Percentiles rank a stretch among this genome's conserved stretches.
Conservation (phyloP, 2,797 vertebrate genomes). For the Sebastes baramenuke region DNA sequence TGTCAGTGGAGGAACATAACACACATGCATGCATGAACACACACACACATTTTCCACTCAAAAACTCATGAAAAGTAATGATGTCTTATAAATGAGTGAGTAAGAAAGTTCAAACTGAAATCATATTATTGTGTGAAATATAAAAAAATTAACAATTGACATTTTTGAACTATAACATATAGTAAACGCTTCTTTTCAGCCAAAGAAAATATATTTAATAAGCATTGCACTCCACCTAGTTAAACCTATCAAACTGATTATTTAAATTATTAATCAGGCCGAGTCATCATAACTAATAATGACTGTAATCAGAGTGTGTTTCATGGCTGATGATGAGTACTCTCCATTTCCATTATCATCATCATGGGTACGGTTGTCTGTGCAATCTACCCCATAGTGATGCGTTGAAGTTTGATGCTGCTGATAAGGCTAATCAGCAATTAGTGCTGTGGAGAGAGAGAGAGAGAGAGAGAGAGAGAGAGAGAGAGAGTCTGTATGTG, state of each 20-base stretch:
- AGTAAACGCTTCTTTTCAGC: slow-evolving; percentile 1
- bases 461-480: background rate
- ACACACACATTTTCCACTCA: background rate
- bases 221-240: slow-evolving; percentile 14
- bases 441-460: slow-evolving; percentile 37
- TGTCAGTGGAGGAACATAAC: slow-evolving; percentile 43
- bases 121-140: background rate
- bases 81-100: background rate
- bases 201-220: slow-evolving; percentile 3
- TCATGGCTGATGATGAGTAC: slow-evolving; percentile 68
- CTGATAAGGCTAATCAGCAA: slow-evolving; percentile 66
- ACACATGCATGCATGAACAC: background rate
- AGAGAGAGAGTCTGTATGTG: background rate
- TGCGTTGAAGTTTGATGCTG: slow-evolving; percentile 51
- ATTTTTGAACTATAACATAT: background rate
- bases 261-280: slow-evolving; percentile 70
- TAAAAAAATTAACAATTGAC: no score
- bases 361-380: slow-evolving; percentile 63
- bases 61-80: background rate
- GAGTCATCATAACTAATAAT: slow-evolving; percentile 69
- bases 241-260: slow-evolving; percentile 57
- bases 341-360: slow-evolving; percentile 67
- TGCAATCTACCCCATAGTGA: slow-evolving; percentile 70
- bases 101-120: background rate
- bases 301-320: slow-evolving; percentile 70